phyloP scores from a whole-genome alignment of 2,888 invertebrate genomes.

The Drosophila recens region DNA sequence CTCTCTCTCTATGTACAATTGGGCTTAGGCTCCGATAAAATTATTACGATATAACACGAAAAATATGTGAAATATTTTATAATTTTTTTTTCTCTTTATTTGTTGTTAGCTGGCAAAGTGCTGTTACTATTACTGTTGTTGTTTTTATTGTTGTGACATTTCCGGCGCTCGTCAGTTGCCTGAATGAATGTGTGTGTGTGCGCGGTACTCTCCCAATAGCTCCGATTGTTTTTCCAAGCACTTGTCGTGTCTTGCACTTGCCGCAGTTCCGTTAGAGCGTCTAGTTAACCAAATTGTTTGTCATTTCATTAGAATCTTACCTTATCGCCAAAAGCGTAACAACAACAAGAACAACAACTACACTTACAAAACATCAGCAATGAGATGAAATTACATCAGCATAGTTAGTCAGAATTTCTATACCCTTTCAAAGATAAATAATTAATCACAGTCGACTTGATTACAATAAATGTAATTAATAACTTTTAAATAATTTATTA shows the following conservation, averaged over 20 bases:
- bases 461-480: neutral
- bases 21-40: slow-evolving; percentile 41
- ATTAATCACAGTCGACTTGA: neutral
- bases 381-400: slow-evolving; percentile 8
- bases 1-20: slow-evolving; percentile 2
- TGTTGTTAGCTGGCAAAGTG: slow-evolving; percentile 10
- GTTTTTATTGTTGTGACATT: slow-evolving; percentile 30
- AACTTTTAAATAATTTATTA: too few relatives aligned
- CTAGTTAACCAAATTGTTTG: slow-evolving; percentile 48
- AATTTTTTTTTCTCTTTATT: slow-evolving; percentile 2
- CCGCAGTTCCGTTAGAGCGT: slow-evolving; percentile 42
- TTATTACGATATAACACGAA: slow-evolving; percentile 33
- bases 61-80: slow-evolving; percentile 32
- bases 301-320: slow-evolving; percentile 64
- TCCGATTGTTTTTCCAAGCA: slow-evolving; percentile 51
- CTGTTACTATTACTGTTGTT: slow-evolving; percentile 9
- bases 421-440: neutral
- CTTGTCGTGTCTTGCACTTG: slow-evolving; percentile 49
- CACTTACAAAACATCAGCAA: slow-evolving; percentile 6
- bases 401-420: neutral
- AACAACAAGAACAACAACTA: slow-evolving; percentile 19
- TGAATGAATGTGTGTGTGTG: slow-evolving; percentile 4
- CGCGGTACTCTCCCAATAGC: slow-evolving; percentile 27
- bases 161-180: slow-evolving; percentile 46
- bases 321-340: slow-evolving; percentile 50